Conservation (phyloP, 2,888 invertebrate species). For the Rhodophaea formosa region DNA sequence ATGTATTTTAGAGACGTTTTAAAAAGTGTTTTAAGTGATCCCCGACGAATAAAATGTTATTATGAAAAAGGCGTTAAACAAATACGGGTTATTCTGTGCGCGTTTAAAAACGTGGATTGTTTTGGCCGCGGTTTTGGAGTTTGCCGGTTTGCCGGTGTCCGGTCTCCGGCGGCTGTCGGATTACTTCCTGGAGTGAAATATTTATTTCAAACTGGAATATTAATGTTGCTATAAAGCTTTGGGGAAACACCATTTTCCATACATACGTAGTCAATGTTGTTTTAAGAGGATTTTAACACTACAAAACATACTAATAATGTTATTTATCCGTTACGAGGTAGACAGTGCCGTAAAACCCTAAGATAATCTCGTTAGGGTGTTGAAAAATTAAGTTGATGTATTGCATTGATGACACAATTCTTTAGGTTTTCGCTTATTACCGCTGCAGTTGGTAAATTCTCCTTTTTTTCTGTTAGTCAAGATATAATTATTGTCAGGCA, state of each 20-base stretch:
- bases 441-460: no score
- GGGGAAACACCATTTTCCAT: neutral
- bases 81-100: conserved; percentile 25
- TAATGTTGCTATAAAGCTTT: neutral
- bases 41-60: conserved; percentile 20
- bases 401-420: no score
- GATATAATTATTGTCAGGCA: no score
- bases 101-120: conserved; percentile 30
- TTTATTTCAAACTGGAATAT: conserved; percentile 8
- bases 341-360: no score
- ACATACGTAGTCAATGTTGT: neutral
- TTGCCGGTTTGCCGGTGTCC: neutral
- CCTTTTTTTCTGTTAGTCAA: no score
- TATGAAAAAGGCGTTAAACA: conserved; percentile 29
- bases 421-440: no score
- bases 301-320: no score
- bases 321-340: no score
- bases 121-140: conserved; percentile 22
- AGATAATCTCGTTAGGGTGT: no score
- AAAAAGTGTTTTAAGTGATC: conserved; percentile 23
- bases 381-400: no score
- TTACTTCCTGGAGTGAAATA: conserved; percentile 6
- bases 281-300: no score
- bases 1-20: conserved; percentile 29
- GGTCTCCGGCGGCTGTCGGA: conserved; percentile 4